These are phyloP conservation scores for Diploscapter pachys DNA, from an alignment of 1,140 invertebrate genomes.

Conservation along the genomic window DNA sequence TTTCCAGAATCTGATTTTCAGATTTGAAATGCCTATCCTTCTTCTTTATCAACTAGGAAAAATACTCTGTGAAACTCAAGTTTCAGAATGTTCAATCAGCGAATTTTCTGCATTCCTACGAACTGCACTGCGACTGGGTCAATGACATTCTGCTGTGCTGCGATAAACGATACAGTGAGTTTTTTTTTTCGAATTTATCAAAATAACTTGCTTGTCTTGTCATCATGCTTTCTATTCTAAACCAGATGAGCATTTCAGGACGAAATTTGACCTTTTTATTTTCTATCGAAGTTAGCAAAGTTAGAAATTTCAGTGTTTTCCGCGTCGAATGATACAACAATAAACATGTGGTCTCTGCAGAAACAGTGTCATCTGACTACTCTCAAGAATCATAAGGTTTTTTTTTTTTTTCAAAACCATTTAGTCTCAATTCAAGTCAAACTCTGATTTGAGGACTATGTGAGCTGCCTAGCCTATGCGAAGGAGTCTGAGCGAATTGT, in stretches of 20 bases:
- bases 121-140: slow-evolving; percentile 98
- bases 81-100: neutral
- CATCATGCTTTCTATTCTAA: neutral
- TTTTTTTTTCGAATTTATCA: neutral
- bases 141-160: slow-evolving; percentile 98
- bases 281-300: slow-evolving; percentile 3
- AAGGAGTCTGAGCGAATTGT: slow-evolving; percentile 94
- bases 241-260: neutral
- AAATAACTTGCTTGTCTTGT: slow-evolving; percentile 7
- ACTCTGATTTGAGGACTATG: slow-evolving; percentile 74
- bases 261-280: slow-evolving; percentile 13
- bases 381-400: neutral
- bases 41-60: too few species aligned
- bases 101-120: slow-evolving; percentile 78
- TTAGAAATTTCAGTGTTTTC: slow-evolving; percentile 79
- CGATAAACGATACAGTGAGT: slow-evolving; percentile 82
- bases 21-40: too few species aligned
- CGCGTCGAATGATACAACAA: slow-evolving; percentile 96
- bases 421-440: neutral
- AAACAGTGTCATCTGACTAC: neutral
- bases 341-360: slow-evolving; percentile 90
- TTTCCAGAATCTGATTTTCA: too few species aligned
- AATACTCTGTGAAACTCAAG: too few species aligned
- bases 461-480: slow-evolving; percentile 96
- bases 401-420: too few species aligned